Percentiles rank a stretch among this genome's conserved stretches.
These are phyloP conservation scores for Tromatobia lineatoria DNA, from an alignment of 2,888 invertebrate genomes.

Conservation along the genomic window DNA sequence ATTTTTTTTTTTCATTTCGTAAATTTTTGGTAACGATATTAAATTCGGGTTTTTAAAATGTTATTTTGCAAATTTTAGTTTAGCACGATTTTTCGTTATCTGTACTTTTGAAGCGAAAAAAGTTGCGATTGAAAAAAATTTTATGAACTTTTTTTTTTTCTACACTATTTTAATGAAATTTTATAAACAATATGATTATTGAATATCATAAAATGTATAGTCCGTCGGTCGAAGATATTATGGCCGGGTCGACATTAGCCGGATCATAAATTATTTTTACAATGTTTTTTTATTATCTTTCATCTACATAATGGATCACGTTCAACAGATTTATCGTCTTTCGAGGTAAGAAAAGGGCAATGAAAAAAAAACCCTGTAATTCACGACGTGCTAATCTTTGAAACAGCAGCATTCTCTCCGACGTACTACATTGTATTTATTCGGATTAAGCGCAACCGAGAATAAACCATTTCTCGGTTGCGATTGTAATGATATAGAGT, in stretches of 20 bases:
- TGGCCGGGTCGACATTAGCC: neutral
- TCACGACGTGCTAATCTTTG: conserved; percentile 55
- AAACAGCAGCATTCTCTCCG: conserved; percentile 28
- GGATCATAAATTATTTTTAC: neutral
- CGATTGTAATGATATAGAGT: neutral
- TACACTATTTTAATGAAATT: neutral
- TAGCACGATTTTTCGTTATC: no score
- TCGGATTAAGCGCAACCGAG: neutral
- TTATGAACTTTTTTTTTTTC: no score
- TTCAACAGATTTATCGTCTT: conserved; percentile 56
- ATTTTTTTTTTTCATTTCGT: no score
- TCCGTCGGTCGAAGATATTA: neutral
- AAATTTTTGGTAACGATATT: no score
- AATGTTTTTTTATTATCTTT: conserved; percentile 27
- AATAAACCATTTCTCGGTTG: no score
- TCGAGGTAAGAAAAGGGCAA: conserved; percentile 26
- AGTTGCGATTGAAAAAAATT: no score
- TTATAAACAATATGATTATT: neutral
- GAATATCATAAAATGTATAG: neutral
- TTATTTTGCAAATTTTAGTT: no score
- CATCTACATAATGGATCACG: conserved; percentile 47
- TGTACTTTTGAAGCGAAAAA: no score
- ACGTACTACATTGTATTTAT: conserved; percentile 45
- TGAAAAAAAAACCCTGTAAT: conserved; percentile 52
- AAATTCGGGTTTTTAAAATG: no score